Conservation (phyloP, 2,113 vertebrate genomes). For the Vulpes vulpes region DNA sequence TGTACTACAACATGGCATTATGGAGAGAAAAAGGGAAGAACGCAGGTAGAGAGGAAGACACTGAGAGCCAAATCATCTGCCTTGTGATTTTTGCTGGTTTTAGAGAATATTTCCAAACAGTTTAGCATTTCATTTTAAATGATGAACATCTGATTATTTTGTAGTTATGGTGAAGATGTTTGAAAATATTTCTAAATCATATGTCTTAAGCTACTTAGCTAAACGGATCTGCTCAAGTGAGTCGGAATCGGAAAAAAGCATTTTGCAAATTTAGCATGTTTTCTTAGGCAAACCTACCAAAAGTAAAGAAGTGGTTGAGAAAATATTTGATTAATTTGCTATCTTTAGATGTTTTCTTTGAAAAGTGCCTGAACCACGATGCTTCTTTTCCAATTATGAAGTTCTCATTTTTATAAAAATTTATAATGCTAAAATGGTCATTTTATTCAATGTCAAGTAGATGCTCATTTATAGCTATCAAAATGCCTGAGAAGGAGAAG, state of each 20-base stretch:
- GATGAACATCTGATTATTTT: conserved; percentile 81
- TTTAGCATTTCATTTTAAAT: conserved; percentile 76
- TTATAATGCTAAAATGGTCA: conserved; percentile 57
- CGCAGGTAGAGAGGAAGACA: conserved; percentile 87
- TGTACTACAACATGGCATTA: conserved; percentile 93
- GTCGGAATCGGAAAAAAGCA: conserved; percentile 75
- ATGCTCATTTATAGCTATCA: conserved; percentile 71
- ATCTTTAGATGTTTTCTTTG: conserved; percentile 43
- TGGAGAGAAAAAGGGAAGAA: conserved; percentile 88
- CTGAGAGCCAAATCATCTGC: conserved; percentile 81
- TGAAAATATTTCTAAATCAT: conserved; percentile 76
- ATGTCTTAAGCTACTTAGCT: conserved; percentile 79
- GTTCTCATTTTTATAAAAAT: conserved; percentile 73
- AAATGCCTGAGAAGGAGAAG: conserved; percentile 71
- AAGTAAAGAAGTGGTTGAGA: conserved; percentile 59
- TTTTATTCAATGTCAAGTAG: conserved; percentile 46
- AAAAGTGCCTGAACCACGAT: conserved; percentile 56
- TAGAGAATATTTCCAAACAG: conserved; percentile 76
- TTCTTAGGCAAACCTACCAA: conserved; percentile 62
- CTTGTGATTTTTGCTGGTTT: conserved; percentile 79
- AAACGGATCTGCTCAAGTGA: conserved; percentile 79
- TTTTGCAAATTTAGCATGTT: conserved; percentile 74
- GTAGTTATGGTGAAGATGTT: conserved; percentile 76
- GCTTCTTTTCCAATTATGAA: conserved; percentile 68
- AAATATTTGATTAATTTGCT: conserved; percentile 75